Conservation (phyloP, 2,113 vertebrate species). For the Jaculus jaculus region DNA sequence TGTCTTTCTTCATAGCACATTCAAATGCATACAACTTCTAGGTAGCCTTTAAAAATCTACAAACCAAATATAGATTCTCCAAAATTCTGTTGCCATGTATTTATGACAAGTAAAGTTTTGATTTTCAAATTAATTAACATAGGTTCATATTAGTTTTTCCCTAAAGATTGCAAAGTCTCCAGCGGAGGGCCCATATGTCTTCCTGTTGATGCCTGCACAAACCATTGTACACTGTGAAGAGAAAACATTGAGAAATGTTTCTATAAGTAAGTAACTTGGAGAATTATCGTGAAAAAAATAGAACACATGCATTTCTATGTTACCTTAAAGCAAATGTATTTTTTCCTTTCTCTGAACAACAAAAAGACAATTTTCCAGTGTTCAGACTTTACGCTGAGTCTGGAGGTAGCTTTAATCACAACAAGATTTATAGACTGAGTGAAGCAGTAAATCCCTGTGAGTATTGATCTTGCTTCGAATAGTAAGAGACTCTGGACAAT, state of each 20-base stretch:
- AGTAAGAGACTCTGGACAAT: constrained; percentile 54
- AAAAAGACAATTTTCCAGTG: constrained; percentile 55
- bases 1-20: not conserved
- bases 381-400: constrained; percentile 46
- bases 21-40: not conserved
- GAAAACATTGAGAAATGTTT: not conserved
- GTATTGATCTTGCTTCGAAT: constrained; percentile 73
- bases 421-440: constrained; percentile 66
- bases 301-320: constrained; percentile 28
- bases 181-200: not conserved
- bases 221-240: not conserved
- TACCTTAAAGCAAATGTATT: constrained; percentile 57
- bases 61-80: not conserved
- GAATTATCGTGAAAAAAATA: not conserved
- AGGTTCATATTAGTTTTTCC: constrained; percentile 22
- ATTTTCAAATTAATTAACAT: not conserved
- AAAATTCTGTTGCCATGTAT: not conserved
- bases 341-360: constrained; percentile 51
- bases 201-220: not conserved
- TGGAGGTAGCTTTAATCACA: constrained; percentile 62
- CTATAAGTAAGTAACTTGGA: not conserved
- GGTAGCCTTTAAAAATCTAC: not conserved
- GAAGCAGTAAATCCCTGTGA: constrained; percentile 76
- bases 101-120: not conserved
- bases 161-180: not conserved